Evolutionary conservation across 2,888 invertebrate genomes (phyloP).

Genomic region (Tiphia femorata): DNA sequence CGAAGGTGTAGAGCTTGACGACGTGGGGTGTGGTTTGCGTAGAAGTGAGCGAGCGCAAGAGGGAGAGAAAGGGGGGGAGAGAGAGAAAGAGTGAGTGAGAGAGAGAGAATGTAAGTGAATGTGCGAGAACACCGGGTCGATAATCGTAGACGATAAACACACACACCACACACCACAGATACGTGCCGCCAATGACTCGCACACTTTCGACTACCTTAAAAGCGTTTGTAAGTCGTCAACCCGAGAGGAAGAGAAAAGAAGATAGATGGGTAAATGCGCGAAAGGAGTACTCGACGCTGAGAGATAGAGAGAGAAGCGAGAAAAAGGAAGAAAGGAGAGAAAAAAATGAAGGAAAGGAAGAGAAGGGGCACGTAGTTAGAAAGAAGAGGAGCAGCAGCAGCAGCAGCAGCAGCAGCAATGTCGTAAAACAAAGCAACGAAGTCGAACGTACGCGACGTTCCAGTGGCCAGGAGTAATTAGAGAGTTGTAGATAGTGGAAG

Average conservation of each 20-base stretch:
- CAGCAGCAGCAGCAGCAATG: no score
- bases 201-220: neutral
- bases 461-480: slow-evolving; percentile 13
- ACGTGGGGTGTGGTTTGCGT: neutral
- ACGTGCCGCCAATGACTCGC: neutral
- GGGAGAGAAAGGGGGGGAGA: neutral
- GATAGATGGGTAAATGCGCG: neutral
- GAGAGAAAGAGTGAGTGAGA: neutral
- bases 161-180: neutral
- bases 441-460: no score
- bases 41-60: neutral
- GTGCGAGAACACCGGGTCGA: no score
- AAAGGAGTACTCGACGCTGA: neutral
- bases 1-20: neutral
- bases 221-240: neutral
- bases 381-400: no score
- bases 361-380: no score
- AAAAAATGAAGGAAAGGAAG: slow-evolving; percentile 5
- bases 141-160: no score
- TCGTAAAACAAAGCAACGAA: no score
- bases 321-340: slow-evolving; percentile 4
- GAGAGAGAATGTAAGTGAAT: slow-evolving; percentile 1
- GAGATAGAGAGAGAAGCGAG: neutral
- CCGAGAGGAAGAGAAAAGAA: neutral
- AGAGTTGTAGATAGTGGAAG: slow-evolving; percentile 35